Percentiles rank a stretch among this genome's conserved stretches.
Conservation (phyloP, 2,888 invertebrate species). For the Drosophila bunnanda region DNA sequence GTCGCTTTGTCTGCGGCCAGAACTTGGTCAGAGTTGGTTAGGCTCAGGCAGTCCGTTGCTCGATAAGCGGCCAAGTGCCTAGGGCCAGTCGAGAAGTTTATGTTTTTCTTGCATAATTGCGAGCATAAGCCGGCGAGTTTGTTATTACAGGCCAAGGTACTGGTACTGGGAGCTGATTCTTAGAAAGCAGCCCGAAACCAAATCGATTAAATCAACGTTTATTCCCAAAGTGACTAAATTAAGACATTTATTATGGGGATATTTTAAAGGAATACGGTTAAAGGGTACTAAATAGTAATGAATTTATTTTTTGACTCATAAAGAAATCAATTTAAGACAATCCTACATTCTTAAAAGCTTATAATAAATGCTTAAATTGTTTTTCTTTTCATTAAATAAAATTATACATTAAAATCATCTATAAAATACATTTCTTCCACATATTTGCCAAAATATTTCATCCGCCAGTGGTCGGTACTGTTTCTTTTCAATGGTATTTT, state of each 20-base stretch:
- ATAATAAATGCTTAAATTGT: not conserved
- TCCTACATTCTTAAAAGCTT: too few species aligned
- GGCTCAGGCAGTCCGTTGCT: constrained; percentile 13
- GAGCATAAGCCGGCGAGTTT: constrained; percentile 47
- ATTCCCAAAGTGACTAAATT: not conserved
- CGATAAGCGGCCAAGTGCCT: constrained; percentile 57
- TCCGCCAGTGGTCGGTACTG: not conserved
- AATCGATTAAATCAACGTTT: constrained; percentile 35
- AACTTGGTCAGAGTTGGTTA: constrained; percentile 10
- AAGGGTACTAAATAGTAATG: not conserved
- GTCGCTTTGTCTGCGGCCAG: constrained; percentile 58
- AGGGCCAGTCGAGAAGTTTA: constrained; percentile 41
- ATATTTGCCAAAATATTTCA: not conserved
- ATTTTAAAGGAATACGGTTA: not conserved
- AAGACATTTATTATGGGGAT: not conserved
- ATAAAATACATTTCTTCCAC: not conserved
- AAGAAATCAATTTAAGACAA: not conserved
- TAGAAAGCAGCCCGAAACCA: constrained; percentile 13
- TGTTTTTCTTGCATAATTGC: constrained; percentile 60
- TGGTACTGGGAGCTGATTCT: constrained; percentile 21
- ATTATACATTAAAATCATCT: not conserved
- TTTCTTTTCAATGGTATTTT: not conserved
- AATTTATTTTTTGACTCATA: not conserved
- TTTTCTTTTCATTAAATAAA: not conserved
- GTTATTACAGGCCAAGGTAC: constrained; percentile 64